These are phyloP conservation scores for Butorides virescens DNA, from an alignment of 2,113 vertebrate species.

Conservation along the genomic window DNA sequence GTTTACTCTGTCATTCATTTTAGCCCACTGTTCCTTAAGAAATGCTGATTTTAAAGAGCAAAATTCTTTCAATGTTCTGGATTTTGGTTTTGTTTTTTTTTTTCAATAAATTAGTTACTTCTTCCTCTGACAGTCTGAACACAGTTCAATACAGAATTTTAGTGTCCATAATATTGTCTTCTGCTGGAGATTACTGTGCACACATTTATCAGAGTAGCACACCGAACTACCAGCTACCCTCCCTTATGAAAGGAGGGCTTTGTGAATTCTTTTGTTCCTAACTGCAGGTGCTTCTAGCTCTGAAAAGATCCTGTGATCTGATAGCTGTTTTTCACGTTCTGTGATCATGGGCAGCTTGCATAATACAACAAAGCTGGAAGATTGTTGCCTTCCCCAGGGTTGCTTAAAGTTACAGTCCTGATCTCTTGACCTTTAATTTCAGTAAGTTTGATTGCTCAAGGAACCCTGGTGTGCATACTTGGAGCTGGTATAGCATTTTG, in stretches of 20 bases:
- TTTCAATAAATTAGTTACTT: neutral
- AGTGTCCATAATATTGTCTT: neutral
- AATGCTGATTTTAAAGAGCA: neutral
- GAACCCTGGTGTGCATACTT: slow-evolving; percentile 67
- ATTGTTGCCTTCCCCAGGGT: slow-evolving; percentile 65
- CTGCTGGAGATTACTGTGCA: neutral
- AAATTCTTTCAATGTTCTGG: neutral
- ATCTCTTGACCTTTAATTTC: slow-evolving; percentile 78
- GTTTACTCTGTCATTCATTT: neutral
- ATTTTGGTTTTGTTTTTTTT: neutral
- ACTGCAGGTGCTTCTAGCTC: slow-evolving; percentile 67
- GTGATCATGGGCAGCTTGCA: slow-evolving; percentile 66
- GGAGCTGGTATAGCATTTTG: slow-evolving; percentile 52
- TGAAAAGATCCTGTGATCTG: slow-evolving; percentile 71
- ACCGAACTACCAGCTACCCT: neutral
- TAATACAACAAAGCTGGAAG: slow-evolving; percentile 68
- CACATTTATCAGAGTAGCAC: slow-evolving; percentile 2
- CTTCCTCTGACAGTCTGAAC: neutral
- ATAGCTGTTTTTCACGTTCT: slow-evolving; percentile 69
- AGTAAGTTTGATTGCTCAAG: slow-evolving; percentile 70
- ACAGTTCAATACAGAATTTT: neutral
- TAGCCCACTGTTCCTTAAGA: neutral
- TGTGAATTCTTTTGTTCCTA: slow-evolving; percentile 70
- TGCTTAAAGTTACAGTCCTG: slow-evolving; percentile 71
- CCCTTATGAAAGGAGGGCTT: slow-evolving; percentile 53